A percentile compares a stretch with the other conserved stretches of the same genome.
Evolutionary conservation across 30 jellyfish, hydroid and myxozoan species (phyloP).

Genomic region (Turritopsis dohrnii): DNA sequence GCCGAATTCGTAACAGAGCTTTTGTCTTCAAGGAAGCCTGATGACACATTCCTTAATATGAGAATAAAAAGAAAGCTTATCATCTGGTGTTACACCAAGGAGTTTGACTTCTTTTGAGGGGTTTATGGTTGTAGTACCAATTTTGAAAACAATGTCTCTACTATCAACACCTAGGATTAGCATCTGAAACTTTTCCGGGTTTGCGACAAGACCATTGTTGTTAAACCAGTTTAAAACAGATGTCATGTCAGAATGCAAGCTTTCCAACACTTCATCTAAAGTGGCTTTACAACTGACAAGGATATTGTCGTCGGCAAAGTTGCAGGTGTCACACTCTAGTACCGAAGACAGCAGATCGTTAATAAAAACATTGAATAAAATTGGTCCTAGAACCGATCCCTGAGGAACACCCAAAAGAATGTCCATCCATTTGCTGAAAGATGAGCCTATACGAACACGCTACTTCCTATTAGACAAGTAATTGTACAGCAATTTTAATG

Average conservation of each 20-base stretch:
- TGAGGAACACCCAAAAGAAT: slow-evolving; percentile 18
- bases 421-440: slow-evolving; percentile 25
- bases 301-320: background rate
- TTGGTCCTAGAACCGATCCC: slow-evolving; percentile 43
- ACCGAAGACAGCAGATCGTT: background rate
- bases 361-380: background rate
- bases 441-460: slow-evolving; percentile 12
- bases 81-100: too few relatives aligned
- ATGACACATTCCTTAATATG: too few relatives aligned
- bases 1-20: too few relatives aligned
- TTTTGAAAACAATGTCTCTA: too few relatives aligned
- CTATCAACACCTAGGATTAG: too few relatives aligned
- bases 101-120: too few relatives aligned
- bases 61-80: too few relatives aligned
- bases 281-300: background rate
- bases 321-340: background rate
- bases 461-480: slow-evolving; percentile 20
- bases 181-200: too few relatives aligned
- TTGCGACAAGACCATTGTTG: background rate
- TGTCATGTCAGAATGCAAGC: background rate
- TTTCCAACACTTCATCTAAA: background rate
- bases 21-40: too few relatives aligned
- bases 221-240: background rate
- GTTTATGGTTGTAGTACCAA: too few relatives aligned
- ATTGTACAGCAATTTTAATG: slow-evolving; percentile 19